These are phyloP conservation scores for Hemicrepidius hirtus DNA, from an alignment of 2,888 invertebrate species.

Conservation along the genomic window DNA sequence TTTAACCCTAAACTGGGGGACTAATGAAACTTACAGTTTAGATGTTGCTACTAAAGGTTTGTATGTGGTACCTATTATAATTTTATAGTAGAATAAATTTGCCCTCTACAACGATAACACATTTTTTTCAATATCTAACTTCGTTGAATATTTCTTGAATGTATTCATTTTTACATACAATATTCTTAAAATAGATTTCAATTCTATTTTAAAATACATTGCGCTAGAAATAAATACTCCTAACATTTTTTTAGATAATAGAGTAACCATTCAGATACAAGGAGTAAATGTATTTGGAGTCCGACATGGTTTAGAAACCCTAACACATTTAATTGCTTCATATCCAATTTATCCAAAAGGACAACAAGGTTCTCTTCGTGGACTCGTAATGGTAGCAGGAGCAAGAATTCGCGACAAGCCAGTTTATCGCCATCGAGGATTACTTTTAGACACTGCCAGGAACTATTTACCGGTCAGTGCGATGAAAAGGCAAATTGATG, in stretches of 20 bases:
- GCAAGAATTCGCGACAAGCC: slow-evolving; percentile 86
- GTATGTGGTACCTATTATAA: background rate
- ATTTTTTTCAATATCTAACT: background rate
- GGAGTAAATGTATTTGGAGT: slow-evolving; percentile 82
- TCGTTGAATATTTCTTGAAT: background rate
- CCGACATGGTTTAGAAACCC: slow-evolving; percentile 85
- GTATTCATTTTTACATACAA: no score
- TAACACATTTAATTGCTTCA: slow-evolving; percentile 80
- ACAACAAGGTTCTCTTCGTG: slow-evolving; percentile 66
- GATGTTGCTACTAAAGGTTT: slow-evolving; percentile 41
- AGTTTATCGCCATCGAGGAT: slow-evolving; percentile 87
- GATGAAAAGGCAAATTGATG: slow-evolving; percentile 85
- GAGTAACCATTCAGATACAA: slow-evolving; percentile 74
- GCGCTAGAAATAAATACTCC: no score
- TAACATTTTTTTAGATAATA: slow-evolving; percentile 70
- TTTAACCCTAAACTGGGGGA: slow-evolving; percentile 77
- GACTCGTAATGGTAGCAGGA: slow-evolving; percentile 77
- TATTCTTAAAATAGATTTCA: background rate
- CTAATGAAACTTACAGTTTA: slow-evolving; percentile 81
- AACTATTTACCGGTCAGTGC: slow-evolving; percentile 86
- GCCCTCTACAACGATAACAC: slow-evolving; percentile 8
- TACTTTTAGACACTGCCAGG: slow-evolving; percentile 91
- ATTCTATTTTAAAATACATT: no score
- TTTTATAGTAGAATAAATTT: no score
- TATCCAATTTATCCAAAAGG: slow-evolving; percentile 55